These are phyloP conservation scores for Hyperoodon ampullatus DNA, from an alignment of 2,113 vertebrate species.

Conservation along the genomic window DNA sequence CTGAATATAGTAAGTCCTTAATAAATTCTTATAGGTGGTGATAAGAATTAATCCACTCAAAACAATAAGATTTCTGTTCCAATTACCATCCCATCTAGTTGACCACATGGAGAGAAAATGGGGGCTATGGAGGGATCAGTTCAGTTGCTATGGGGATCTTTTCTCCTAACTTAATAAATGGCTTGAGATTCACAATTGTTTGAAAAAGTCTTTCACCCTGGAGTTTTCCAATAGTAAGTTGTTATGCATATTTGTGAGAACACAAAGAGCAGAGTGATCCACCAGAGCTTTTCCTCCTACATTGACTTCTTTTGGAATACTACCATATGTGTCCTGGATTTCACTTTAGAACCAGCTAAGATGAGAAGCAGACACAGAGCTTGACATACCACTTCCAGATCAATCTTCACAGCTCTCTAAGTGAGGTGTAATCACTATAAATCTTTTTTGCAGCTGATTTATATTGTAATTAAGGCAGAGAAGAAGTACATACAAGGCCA, in stretches of 20 bases:
- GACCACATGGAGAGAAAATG: not conserved
- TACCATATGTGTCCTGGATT: not conserved
- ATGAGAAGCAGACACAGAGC: not conserved
- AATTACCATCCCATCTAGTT: not conserved
- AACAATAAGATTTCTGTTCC: not conserved
- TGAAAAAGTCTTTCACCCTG: not conserved
- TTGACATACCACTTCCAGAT: constrained; percentile 46
- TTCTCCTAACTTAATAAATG: not conserved
- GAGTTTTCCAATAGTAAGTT: not conserved
- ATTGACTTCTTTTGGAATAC: not conserved
- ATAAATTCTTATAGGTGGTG: not conserved
- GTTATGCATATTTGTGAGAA: not conserved
- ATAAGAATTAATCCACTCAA: not conserved
- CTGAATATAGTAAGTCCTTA: not conserved
- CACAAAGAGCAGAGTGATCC: not conserved
- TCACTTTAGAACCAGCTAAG: not conserved
- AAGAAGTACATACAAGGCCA: constrained; percentile 69
- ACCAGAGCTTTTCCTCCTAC: not conserved
- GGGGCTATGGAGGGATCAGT: not conserved
- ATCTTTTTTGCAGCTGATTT: constrained; percentile 71
- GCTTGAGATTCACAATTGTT: not conserved
- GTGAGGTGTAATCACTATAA: constrained; percentile 67
- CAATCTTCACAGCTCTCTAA: constrained; percentile 74
- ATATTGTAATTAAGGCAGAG: constrained; percentile 73
- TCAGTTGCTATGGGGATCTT: not conserved